Conservation (phyloP, 2,888 invertebrate species). For the Eupithecia tripunctaria region DNA sequence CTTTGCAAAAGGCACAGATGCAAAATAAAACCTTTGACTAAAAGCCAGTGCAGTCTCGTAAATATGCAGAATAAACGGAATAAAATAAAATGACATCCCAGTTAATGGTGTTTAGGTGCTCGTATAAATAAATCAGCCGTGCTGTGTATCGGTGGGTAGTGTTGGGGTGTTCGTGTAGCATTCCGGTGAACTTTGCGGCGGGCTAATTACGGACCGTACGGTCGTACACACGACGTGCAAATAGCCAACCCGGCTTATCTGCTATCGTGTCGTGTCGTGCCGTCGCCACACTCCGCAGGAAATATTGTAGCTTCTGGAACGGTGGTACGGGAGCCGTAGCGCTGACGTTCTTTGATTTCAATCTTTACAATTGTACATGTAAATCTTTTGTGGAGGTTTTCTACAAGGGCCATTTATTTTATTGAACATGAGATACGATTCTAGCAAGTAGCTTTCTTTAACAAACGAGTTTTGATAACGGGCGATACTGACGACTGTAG, state of each 20-base stretch:
- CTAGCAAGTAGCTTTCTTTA: neutral
- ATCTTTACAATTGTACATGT: conserved; percentile 17
- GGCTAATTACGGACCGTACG: conserved; percentile 70
- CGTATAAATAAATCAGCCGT: conserved; percentile 42
- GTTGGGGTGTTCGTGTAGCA: conserved; percentile 63
- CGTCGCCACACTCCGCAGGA: conserved; percentile 42
- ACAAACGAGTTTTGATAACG: neutral
- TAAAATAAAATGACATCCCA: conserved; percentile 30
- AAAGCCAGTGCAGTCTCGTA: conserved; percentile 16
- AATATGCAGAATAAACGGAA: conserved; percentile 12
- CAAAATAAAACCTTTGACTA: conserved; percentile 10
- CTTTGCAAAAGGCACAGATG: neutral
- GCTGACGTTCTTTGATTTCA: conserved; percentile 21
- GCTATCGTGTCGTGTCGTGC: conserved; percentile 52
- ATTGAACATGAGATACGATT: neutral
- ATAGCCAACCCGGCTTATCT: conserved; percentile 67
- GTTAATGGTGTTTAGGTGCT: conserved; percentile 23
- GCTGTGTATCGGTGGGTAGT: conserved; percentile 48
- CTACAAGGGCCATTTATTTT: neutral
- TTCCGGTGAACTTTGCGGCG: conserved; percentile 71
- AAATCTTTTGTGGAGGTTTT: conserved; percentile 6
- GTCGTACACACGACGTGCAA: conserved; percentile 65
- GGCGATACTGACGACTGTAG: neutral
- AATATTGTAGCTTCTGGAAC: conserved; percentile 39
- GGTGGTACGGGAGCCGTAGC: conserved; percentile 20